Conservation (phyloP, 2,113 vertebrate species). For the Platycercus adscitus region DNA sequence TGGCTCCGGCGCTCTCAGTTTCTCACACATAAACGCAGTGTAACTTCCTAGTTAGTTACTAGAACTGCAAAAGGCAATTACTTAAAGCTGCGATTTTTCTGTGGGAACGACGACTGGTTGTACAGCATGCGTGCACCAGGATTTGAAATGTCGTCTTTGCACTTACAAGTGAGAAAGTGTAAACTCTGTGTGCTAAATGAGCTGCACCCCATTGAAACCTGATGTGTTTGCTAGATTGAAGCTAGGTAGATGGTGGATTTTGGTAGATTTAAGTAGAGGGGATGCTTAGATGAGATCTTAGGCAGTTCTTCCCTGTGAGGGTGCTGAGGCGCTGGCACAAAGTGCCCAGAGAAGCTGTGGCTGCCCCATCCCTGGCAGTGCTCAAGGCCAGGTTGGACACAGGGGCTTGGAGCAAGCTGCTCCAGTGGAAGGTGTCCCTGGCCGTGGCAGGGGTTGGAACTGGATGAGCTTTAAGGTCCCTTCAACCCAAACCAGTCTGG, state of each 20-base stretch:
- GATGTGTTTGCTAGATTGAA: background rate
- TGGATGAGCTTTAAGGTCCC: background rate
- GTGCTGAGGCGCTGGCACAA: background rate
- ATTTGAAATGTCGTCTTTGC: background rate
- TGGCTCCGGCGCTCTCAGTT: background rate
- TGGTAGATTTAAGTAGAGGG: background rate
- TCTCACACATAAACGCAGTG: background rate
- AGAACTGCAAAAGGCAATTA: background rate
- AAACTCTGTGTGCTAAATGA: background rate
- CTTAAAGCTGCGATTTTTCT: background rate
- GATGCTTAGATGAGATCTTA: background rate
- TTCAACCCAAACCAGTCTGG: background rate
- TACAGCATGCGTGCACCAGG: fast-evolving
- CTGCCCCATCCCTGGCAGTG: background rate
- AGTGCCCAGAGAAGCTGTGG: background rate
- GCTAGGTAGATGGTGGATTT: background rate
- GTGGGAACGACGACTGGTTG: background rate
- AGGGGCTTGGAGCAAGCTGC: background rate
- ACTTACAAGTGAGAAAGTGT: background rate
- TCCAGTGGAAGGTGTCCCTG: background rate
- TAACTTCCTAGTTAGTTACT: background rate
- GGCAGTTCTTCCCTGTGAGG: background rate
- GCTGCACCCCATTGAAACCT: background rate
- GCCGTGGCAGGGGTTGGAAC: fast-evolving
- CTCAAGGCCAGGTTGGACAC: background rate